Evolutionary conservation across 2,888 invertebrate species (phyloP).

Genomic region (Pocota personata): DNA sequence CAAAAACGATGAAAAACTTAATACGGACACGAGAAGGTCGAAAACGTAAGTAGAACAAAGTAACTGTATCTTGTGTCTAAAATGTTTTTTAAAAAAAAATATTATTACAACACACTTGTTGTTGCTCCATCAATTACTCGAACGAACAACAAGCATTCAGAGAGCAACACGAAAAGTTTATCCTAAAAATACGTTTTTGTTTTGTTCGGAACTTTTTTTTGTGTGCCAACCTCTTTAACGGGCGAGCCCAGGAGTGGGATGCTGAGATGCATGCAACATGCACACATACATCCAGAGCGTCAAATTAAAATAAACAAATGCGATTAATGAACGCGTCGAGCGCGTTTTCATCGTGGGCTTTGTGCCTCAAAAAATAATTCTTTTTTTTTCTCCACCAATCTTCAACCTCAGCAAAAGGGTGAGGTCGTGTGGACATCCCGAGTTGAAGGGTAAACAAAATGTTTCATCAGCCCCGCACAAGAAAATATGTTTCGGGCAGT

Average conservation of each 20-base stretch:
- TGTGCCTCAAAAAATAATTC: slow-evolving; percentile 10
- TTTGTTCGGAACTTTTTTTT: slow-evolving; percentile 2
- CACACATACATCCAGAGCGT: not conserved
- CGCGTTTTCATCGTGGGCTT: slow-evolving; percentile 55
- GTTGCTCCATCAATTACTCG: not conserved
- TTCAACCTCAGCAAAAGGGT: slow-evolving; percentile 21
- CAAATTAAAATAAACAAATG: slow-evolving; percentile 61
- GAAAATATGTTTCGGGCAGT: slow-evolving; percentile 20
- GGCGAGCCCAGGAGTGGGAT: slow-evolving; percentile 25
- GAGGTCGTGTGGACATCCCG: slow-evolving; percentile 52
- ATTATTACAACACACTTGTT: slow-evolving; percentile 4
- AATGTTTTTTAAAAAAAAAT: slow-evolving; percentile 11
- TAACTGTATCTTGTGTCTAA: slow-evolving; percentile 13
- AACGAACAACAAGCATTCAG: too few species aligned
- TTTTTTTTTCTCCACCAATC: not conserved
- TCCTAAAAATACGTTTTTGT: slow-evolving; percentile 10
- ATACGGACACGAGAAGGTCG: slow-evolving; percentile 58
- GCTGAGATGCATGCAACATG: slow-evolving; percentile 3
- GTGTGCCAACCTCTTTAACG: slow-evolving; percentile 29
- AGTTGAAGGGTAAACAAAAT: slow-evolving; percentile 51
- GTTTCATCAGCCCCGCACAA: not conserved
- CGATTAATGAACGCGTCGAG: slow-evolving; percentile 38
- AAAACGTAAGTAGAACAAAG: slow-evolving; percentile 72
- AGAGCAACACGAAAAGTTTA: slow-evolving; percentile 3
- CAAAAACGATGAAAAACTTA: slow-evolving; percentile 72